phyloP scores from a whole-genome alignment of 2,113 vertebrate species.

The Syngnathus floridae region DNA sequence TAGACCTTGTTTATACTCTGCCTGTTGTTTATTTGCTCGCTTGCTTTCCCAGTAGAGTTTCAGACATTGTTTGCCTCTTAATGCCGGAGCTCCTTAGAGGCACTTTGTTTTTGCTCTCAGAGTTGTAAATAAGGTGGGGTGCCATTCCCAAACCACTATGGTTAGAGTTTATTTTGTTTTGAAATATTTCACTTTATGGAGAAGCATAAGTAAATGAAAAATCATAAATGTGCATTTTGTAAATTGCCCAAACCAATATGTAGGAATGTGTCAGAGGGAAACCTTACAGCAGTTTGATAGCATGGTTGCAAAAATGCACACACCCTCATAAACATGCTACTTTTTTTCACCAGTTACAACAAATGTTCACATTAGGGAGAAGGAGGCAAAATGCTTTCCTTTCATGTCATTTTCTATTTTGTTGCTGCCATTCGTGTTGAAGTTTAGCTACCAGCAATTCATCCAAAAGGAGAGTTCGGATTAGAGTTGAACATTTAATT shows the following conservation, averaged over 20 bases:
- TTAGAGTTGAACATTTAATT: constrained; percentile 40
- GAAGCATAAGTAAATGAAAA: too few relatives aligned
- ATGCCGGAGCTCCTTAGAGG: constrained; percentile 57
- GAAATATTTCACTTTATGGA: too few relatives aligned
- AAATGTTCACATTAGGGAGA: background rate
- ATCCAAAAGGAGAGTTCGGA: background rate
- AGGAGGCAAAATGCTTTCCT: background rate
- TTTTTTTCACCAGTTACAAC: too few relatives aligned
- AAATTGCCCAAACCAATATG: too few relatives aligned
- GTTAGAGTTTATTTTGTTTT: too few relatives aligned
- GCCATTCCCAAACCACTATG: constrained; percentile 51
- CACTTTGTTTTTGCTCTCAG: constrained; percentile 64
- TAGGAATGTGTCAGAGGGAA: too few relatives aligned
- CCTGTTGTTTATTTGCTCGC: constrained; percentile 47
- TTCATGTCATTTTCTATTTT: background rate
- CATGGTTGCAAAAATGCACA: too few relatives aligned
- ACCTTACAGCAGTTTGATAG: too few relatives aligned
- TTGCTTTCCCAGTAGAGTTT: constrained; percentile 53
- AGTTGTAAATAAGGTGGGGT: constrained; percentile 58
- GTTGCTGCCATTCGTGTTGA: background rate
- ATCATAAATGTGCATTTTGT: too few relatives aligned
- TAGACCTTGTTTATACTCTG: constrained; percentile 47
- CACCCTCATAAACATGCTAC: too few relatives aligned
- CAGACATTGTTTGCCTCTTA: constrained; percentile 53
- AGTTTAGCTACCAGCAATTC: background rate